Percentiles rank a stretch among this genome's conserved stretches.
phyloP scores from a whole-genome alignment of 2,113 vertebrate genomes.

The Parus major region DNA sequence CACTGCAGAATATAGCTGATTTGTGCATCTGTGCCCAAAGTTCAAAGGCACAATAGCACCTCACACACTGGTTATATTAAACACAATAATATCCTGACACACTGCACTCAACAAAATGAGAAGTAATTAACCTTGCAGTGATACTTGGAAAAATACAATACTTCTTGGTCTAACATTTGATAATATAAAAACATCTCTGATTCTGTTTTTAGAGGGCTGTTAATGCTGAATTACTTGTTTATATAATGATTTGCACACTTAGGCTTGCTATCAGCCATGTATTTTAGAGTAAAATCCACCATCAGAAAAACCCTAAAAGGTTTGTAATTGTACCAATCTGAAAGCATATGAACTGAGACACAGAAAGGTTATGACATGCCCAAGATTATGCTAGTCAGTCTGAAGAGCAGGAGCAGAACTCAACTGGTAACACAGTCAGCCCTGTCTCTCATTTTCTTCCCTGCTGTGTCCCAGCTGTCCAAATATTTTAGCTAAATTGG shows the following conservation, averaged over 20 bases:
- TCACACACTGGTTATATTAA: conserved; percentile 32
- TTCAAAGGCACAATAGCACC: neutral
- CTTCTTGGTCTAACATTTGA: neutral
- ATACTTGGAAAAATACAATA: conserved; percentile 25
- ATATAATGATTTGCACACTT: neutral
- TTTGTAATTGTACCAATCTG: neutral
- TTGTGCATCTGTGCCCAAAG: neutral
- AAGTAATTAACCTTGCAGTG: conserved; percentile 21
- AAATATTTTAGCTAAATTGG: conserved; percentile 50
- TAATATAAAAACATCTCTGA: neutral
- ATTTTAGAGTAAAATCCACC: neutral
- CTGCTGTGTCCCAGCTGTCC: conserved; percentile 49
- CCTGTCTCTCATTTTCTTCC: conserved; percentile 38
- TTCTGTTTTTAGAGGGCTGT: neutral
- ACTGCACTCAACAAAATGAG: conserved; percentile 18
- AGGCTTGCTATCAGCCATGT: neutral
- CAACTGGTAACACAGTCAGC: neutral
- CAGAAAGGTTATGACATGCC: neutral
- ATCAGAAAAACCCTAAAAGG: neutral
- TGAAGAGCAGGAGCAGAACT: neutral
- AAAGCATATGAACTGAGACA: neutral
- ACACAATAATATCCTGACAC: conserved; percentile 14
- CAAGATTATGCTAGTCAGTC: neutral
- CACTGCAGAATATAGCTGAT: neutral
- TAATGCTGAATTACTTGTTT: neutral